Evolutionary conservation across 2,888 invertebrate genomes (phyloP), one percentile per base, ranked within the genome.

Genomic region (Idaea dimidiata): DNA sequence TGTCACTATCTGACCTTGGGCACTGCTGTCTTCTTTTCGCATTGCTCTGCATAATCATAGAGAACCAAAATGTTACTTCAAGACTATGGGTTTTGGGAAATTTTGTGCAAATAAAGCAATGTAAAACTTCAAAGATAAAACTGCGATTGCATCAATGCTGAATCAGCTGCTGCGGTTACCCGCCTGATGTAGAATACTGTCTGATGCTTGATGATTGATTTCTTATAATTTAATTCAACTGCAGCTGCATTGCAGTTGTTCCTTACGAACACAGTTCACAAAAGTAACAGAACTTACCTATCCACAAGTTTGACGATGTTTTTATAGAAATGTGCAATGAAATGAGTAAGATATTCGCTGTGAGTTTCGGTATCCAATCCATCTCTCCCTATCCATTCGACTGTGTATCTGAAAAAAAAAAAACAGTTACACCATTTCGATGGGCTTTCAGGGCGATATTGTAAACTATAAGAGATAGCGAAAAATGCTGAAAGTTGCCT

Each of bases 301-400:
- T 99, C 98, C 0, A 99, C 98, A 16, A 99, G 93, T 78, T 97
- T 97, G 1, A 97, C 94, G 68, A 99, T 98, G 72, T 97, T 97
- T 81, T 97, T 96, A 86, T 98, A 98, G 89, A 98, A 99, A 82
- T 98, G 98, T 0, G 97, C 95, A 69, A 98, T 97, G 84, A 99
- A 99, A 77, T 98, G 97, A 80, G 97, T 97, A 16, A 99, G 92
- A 80, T 99, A 99, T 80, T 99, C 98, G 62, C 96, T 95, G 78
- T 99, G 99, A 0, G 98, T 97, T 81, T 98, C 98, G 1, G 95
- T 94, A 77, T 98, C 98, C 33, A 99, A 91, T 33, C 99, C 99
- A 82, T 98, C 98, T 59, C 99, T 94, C 0, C 99, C 99, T 57
- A 98, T 97, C 99, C 99, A 99, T 82, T 99, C 99, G 0, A 99